A percentile compares a stretch with the other conserved stretches of the same genome.
These are phyloP conservation scores for Lamellibrachia satsuma DNA, from an alignment of 2,888 invertebrate species.

Conservation along the genomic window DNA sequence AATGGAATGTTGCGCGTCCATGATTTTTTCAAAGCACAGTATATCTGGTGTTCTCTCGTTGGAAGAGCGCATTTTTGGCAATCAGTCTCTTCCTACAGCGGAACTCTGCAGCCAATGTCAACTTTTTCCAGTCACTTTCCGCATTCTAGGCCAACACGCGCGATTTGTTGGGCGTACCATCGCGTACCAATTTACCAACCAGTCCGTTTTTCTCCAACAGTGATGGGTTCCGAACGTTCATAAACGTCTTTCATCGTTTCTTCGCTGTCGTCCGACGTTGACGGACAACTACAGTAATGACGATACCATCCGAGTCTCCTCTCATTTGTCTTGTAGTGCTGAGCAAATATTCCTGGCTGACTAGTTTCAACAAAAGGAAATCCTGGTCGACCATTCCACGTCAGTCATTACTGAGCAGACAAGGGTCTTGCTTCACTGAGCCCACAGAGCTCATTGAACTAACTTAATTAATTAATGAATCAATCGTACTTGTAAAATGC, in stretches of 20 bases:
- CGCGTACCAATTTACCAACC: neutral
- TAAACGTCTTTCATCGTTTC: neutral
- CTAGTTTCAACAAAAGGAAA: neutral
- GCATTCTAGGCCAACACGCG: neutral
- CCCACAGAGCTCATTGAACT: neutral
- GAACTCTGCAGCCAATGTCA: neutral
- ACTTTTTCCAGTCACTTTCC: neutral
- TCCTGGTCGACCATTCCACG: neutral
- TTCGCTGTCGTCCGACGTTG: neutral
- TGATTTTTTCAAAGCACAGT: neutral
- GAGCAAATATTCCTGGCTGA: neutral
- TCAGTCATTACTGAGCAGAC: neutral
- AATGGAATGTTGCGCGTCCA: conserved; percentile 5
- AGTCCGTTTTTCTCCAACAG: neutral
- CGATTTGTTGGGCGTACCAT: neutral
- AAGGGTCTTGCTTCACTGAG: neutral
- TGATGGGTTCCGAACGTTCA: neutral
- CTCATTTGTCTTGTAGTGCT: neutral
- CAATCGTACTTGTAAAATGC: neutral
- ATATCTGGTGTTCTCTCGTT: neutral
- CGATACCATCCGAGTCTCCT: neutral
- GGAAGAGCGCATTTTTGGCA: neutral
- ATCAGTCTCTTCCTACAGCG: neutral
- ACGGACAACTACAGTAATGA: neutral
- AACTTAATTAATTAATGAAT: neutral